Base-by-base conservation (phyloP, 2,113 vertebrate genomes). In the Engystomops pustulosus region DNA sequence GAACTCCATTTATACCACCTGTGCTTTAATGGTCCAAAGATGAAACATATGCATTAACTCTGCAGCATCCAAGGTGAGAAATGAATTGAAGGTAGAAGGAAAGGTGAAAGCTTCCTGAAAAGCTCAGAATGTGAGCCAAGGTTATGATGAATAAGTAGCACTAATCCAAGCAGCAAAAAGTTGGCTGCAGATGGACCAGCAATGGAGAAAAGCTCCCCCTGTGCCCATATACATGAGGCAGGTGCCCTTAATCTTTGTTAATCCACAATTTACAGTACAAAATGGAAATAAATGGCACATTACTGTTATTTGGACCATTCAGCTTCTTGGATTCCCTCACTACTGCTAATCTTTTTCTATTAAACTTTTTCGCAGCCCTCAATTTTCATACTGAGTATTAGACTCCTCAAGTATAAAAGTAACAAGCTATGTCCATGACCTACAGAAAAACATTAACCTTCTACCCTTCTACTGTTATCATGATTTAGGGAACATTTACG, bases 1-100 rank as follows among this genome's bases (percentile, higher is more conserved):
- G 75, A 58, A 25, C 30, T 79, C 65, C 44, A 55, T 79, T 79
- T 85, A 53, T 69, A 55, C 83, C 49, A 79, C 83, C 74, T 85
- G 58, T 55, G 45, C 82, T 58, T 32, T 85, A 79, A 79, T 58
- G 47, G 34, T 58, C 47, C 47, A 70, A 58, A 45, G 34, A 78
- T 79, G 34, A 85, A 70, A 45, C 83, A 85, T 77, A 79, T n/a
- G 75, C 62, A 79, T 85, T 85, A 79, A 85, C 75, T 85, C 83
- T 69, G 60, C 62, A 58, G 74, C 27, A 70, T 41, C 62, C 47
- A 70, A 69, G 62, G 62, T 78, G 45, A 85, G 75, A 70, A 44
- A 70, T 85, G 34, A 70, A 44, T 58, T 85, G 34, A 70, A 85
- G 62, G 34, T 67, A 25, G 41, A 55, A 20, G 62, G 47, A 79